Percentiles rank a stretch among this genome's conserved stretches.
phyloP scores from a whole-genome alignment of 1,140 invertebrate genomes.

The Hyposmocoma kahamanoa region DNA sequence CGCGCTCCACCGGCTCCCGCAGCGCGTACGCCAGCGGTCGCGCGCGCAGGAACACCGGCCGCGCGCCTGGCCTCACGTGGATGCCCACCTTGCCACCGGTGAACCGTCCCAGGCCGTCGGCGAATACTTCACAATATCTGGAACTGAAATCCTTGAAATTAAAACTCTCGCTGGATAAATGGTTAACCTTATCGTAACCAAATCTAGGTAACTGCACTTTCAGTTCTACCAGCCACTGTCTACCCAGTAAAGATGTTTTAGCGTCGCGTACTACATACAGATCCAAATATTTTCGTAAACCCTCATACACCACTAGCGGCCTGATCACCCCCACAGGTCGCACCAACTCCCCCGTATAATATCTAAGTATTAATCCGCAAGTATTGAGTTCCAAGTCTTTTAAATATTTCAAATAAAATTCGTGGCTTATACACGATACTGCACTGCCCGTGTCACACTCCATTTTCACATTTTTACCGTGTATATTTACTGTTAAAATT shows the following conservation, averaged over 20 bases:
- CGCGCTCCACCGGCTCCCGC: slow-evolving; percentile 18
- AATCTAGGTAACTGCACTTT: too few relatives aligned
- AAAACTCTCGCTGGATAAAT: background rate
- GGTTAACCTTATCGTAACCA: background rate
- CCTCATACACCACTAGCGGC: background rate
- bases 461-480: background rate
- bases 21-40: slow-evolving; percentile 25
- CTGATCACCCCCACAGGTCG: background rate
- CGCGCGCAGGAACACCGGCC: slow-evolving; percentile 20
- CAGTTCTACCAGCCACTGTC: background rate
- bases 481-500: background rate
- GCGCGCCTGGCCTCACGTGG: slow-evolving; percentile 10
- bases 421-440: background rate
- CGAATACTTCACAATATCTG: slow-evolving; percentile 13
- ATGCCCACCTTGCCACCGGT: slow-evolving; percentile 13
- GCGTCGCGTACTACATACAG: background rate
- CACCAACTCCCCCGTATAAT: slow-evolving; percentile 1
- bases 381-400: background rate
- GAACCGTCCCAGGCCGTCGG: slow-evolving; percentile 11
- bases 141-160: too few relatives aligned
- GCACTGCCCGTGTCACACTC: slow-evolving; percentile 1
- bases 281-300: background rate
- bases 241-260: background rate
- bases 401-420: too few relatives aligned
- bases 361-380: background rate